Percentiles rank a stretch among this genome's conserved stretches.
Evolutionary conservation across 2,888 invertebrate species (phyloP).

Genomic region (Tetragonisca angustula): DNA sequence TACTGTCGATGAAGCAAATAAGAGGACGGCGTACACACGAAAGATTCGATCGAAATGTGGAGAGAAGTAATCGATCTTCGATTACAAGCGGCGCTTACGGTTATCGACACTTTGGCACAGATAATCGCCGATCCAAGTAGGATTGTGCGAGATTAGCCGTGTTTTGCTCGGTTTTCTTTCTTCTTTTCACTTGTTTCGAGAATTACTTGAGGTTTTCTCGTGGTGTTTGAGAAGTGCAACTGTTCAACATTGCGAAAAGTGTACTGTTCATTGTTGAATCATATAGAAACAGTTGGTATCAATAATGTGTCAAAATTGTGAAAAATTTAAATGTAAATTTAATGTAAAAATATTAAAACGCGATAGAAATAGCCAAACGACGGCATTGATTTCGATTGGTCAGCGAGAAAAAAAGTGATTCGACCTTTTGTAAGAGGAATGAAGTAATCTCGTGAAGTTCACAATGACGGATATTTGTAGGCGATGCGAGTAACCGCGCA

Average conservation of each 20-base stretch:
- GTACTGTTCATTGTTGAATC: no score
- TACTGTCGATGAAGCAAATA: neutral
- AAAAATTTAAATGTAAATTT: no score
- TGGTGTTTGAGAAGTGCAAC: no score
- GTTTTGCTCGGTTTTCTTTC: neutral
- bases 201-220: no score
- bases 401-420: neutral
- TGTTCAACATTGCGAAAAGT: no score
- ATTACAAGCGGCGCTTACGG: conserved; percentile 18
- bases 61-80: conserved; percentile 17
- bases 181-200: neutral
- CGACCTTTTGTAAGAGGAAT: neutral
- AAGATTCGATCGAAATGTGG: neutral
- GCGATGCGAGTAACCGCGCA: neutral
- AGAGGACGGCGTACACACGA: neutral
- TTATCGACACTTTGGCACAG: conserved; percentile 15
- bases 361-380: neutral
- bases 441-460: neutral
- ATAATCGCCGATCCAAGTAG: conserved; percentile 6
- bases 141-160: neutral
- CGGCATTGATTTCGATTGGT: neutral
- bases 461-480: neutral
- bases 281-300: neutral
- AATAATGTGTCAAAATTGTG: neutral
- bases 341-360: neutral